phyloP scores from a whole-genome alignment of 1,140 invertebrate species.

The Hylyphantes graminicola region DNA sequence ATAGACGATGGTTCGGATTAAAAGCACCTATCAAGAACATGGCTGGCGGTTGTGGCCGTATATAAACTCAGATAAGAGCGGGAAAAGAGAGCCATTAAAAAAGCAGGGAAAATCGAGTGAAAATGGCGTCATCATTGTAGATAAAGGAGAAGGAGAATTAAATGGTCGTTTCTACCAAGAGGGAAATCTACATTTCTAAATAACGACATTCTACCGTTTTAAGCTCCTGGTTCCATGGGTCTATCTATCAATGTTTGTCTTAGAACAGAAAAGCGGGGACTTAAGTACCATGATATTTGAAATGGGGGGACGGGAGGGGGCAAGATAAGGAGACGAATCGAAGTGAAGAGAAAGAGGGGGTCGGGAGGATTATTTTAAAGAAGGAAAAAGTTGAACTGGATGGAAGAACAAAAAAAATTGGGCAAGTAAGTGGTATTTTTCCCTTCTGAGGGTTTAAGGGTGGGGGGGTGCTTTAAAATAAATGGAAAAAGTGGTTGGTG shows the following conservation, averaged over 20 bases:
- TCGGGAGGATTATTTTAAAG: slow-evolving; percentile 41
- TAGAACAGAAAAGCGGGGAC: slow-evolving; percentile 35
- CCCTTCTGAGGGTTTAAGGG: not conserved
- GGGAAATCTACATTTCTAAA: slow-evolving; percentile 58
- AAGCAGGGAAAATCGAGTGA: slow-evolving; percentile 14
- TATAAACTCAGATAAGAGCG: slow-evolving; percentile 19
- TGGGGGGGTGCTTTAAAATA: slow-evolving; percentile 31
- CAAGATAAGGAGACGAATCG: not conserved
- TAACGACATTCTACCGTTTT: slow-evolving; percentile 54
- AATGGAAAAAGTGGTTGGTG: slow-evolving; percentile 46
- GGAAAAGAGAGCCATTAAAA: slow-evolving; percentile 38
- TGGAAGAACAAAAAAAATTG: not conserved
- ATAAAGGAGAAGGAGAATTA: slow-evolving; percentile 47
- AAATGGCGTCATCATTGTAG: slow-evolving; percentile 47
- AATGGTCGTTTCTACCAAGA: slow-evolving; percentile 26
- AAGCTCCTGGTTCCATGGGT: slow-evolving; percentile 29
- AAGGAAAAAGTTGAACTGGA: slow-evolving; percentile 46
- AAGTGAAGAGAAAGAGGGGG: slow-evolving; percentile 21
- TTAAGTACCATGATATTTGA: slow-evolving; percentile 49
- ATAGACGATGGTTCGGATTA: slow-evolving; percentile 44
- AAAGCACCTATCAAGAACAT: slow-evolving; percentile 32
- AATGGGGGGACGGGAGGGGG: not conserved
- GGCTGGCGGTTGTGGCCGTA: not conserved
- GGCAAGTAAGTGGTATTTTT: slow-evolving; percentile 51
- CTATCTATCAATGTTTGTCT: slow-evolving; percentile 56